Base-by-base conservation (phyloP, 2,888 invertebrate genomes). In the Anorthoa munda region DNA sequence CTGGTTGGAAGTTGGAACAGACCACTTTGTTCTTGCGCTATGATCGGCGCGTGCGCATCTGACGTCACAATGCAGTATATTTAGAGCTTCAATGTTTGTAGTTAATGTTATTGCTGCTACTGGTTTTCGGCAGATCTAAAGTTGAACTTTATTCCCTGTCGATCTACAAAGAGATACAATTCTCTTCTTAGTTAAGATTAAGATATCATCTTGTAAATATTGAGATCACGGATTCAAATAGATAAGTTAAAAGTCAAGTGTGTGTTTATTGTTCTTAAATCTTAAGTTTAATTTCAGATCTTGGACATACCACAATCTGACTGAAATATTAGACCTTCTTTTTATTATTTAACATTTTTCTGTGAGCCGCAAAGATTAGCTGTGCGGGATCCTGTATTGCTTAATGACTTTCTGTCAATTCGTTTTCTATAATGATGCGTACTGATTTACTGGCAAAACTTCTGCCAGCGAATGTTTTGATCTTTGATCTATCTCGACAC, bases 1-100 rank as follows among this genome's bases (percentile, higher is more conserved):
- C 50, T 15, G 23, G 23, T 63, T 53, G 60, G 51, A 66, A 13
- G 18, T 50, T 26, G 12, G 2, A 71, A 56, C 70, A 61, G 15
- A 67, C 50, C 18, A 75, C 72, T 72, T 76, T 72, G 77, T 73
- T 72, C 48, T 59, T 48, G 45, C 23, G 51, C 55, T 17, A 39
- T 23, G 12, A 17, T 55, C 18, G 23, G 59, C 65, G 58, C 61
- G 11, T 4, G 58, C 71, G 67, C 65, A 75, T 75, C 4, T 66
- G 53, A 61, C 75, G 68, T 72, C 68, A 81, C 71, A 50, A 18
- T 55, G 45, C 18, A n/a, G 17, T 79, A 66, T 66, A 59, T 69
- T 69, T 68, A 78, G 59, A 73, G 61, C 48, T 66, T 23, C 58
- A 48, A 39, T 66, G 45, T 61, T 63, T 64, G 2, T 15, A 17